Conservation (phyloP, 2,797 vertebrate genomes). For the Megaceryle alcyon region DNA sequence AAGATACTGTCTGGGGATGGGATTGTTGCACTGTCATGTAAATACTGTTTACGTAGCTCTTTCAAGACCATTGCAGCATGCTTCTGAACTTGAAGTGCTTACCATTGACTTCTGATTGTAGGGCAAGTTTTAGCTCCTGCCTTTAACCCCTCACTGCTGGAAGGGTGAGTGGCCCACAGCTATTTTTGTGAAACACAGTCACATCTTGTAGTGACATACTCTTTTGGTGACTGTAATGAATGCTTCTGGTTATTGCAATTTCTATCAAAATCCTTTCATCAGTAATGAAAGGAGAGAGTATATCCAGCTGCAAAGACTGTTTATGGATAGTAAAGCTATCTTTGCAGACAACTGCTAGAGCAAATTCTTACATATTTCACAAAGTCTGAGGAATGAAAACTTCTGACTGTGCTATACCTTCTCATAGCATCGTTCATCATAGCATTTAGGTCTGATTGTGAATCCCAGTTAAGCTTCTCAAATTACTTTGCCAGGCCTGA, state of each 20-base stretch:
- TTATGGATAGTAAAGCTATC: background rate
- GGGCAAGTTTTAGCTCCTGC: background rate
- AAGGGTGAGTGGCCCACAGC: background rate
- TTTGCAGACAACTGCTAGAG: background rate
- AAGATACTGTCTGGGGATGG: background rate
- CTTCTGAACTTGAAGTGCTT: background rate
- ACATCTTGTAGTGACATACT: background rate
- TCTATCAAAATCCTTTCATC: background rate
- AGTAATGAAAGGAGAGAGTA: background rate
- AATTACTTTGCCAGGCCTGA: background rate
- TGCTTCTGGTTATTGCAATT: background rate
- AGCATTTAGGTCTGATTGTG: background rate
- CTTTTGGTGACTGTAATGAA: background rate
- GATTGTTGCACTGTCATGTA: background rate
- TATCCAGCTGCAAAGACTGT: background rate
- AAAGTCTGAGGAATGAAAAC: background rate
- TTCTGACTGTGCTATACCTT: background rate
- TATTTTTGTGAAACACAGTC: background rate
- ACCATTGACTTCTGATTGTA: background rate
- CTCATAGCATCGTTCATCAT: background rate
- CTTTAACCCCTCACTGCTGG: background rate
- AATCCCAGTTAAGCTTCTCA: background rate
- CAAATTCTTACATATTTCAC: background rate
- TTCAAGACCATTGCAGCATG: background rate
- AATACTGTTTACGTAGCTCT: background rate